phyloP scores from a whole-genome alignment of 2,888 invertebrate species.

The Cheilosia grossa region DNA sequence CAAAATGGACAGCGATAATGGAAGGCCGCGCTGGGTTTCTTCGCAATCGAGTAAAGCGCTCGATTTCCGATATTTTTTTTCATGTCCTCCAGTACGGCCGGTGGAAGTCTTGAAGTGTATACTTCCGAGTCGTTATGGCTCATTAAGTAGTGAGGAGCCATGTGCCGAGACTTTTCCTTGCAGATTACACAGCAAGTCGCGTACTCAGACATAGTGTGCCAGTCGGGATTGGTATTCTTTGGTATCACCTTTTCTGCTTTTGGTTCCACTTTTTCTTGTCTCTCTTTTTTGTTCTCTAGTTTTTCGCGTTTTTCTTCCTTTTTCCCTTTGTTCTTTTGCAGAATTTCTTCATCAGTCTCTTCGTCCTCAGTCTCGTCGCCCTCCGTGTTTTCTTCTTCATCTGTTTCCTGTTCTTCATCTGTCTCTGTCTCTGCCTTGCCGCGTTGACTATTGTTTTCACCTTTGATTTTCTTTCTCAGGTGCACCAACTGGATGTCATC shows the following conservation, averaged over 20 bases:
- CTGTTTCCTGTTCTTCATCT: background rate
- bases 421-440: too few species aligned
- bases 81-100: conserved; percentile 76
- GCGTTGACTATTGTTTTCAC: background rate
- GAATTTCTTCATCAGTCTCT: background rate
- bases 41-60: conserved; percentile 49
- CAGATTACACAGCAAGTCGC: conserved; percentile 78
- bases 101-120: conserved; percentile 79
- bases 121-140: conserved; percentile 78
- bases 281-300: too few species aligned
- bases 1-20: conserved; percentile 80
- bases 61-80: conserved; percentile 73
- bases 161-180: conserved; percentile 42
- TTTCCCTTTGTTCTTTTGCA: background rate
- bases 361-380: background rate
- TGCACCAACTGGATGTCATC: conserved; percentile 56
- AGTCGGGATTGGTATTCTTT: conserved; percentile 77
- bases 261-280: background rate
- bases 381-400: background rate
- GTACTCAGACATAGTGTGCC: conserved; percentile 79
- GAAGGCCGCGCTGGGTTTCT: conserved; percentile 59
- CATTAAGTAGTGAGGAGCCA: conserved; percentile 81
- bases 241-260: background rate
- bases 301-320: background rate
- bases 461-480: conserved; percentile 35